Evolutionary conservation across 2,888 invertebrate genomes (phyloP).

Genomic region (Pseudeuparius sepicola): DNA sequence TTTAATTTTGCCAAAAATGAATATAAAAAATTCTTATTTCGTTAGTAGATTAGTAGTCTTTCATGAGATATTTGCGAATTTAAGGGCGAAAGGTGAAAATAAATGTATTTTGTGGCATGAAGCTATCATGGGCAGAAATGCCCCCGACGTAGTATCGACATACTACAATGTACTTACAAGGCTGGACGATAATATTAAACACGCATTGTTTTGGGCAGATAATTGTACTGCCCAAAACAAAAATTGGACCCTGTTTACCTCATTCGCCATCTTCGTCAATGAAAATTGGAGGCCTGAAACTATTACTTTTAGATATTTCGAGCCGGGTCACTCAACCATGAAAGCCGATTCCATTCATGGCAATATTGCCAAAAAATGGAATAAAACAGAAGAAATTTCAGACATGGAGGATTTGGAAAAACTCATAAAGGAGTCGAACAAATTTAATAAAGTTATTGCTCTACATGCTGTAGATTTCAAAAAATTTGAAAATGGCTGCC

Average conservation of each 20-base stretch:
- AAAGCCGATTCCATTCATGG: slow-evolving; percentile 19
- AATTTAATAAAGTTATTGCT: neutral
- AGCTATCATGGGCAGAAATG: slow-evolving; percentile 18
- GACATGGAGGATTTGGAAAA: slow-evolving; percentile 4
- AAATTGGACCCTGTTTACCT: slow-evolving; percentile 13
- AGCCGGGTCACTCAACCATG: slow-evolving; percentile 19
- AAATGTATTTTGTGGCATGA: slow-evolving; percentile 18
- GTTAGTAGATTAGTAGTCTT: slow-evolving; percentile 10
- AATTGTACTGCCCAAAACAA: slow-evolving; percentile 15
- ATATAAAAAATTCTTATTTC: slow-evolving; percentile 11
- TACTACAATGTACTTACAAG: slow-evolving; percentile 14
- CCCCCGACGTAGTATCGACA: slow-evolving; percentile 16
- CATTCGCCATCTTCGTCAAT: slow-evolving; percentile 13
- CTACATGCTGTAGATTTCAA: slow-evolving; percentile 1
- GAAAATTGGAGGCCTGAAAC: slow-evolving; percentile 7
- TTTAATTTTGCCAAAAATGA: slow-evolving; percentile 12
- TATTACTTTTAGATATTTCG: slow-evolving; percentile 20
- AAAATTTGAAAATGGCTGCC: slow-evolving; percentile 6
- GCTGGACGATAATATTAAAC: slow-evolving; percentile 7
- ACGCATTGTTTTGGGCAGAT: slow-evolving; percentile 13
- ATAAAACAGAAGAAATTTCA: slow-evolving; percentile 9
- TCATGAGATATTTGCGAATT: slow-evolving; percentile 9
- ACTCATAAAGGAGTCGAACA: neutral
- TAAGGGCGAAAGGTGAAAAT: slow-evolving; percentile 1
- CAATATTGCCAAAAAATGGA: slow-evolving; percentile 18